Base-by-base conservation (phyloP, 2,888 invertebrate species). In the Mesochorus sp. region DNA sequence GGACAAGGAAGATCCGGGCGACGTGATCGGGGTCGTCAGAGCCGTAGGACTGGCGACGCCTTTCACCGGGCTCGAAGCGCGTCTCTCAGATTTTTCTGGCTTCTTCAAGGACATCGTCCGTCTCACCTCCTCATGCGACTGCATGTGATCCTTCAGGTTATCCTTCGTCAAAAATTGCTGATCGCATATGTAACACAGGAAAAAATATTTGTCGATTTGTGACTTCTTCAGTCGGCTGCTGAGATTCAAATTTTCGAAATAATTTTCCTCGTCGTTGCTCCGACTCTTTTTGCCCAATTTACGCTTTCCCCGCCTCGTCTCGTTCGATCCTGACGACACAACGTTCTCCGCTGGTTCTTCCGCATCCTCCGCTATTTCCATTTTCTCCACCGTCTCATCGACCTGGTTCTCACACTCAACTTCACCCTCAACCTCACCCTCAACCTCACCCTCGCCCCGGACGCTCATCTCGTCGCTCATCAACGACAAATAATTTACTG, bases 121-220 rank as follows among this genome's bases (percentile, higher is more conserved):
- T 39, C 89, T 81, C 0, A 91, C 87, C 81, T 91, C 91, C 34
- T 90, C 90, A 39, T 91, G 91, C 0, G 88, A 89, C 37, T 89
- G 88, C 89, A 91, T 90, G 55, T 91, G 91, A 28, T 90, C 90
- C 31, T 89, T 90, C 10, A 91, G 73, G 6, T 89, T 81, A n/a
- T 82, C 85, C 47, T 90, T 91, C 0, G 90, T 88, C 2, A 89
- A 19, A 39, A 90, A 91, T 55, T 90, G 88, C 39, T 87, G 88
- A 42, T 91, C 91, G 53, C 91, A 91, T 1, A 91, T 64, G 47
- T 89, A 91, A 76, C 91, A 91, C 53, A 89, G 84, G 70, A 89
- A 91, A 44, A 84, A 89, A 14, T 87, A 51, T 70, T 87, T 90
- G 2, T 88, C 88, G 8, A 34, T 34, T 0, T 88, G 86, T 1